Evolutionary conservation across 2,797 vertebrate species (phyloP), one percentile per base, ranked within the genome.

Genomic region (Myotis myotis): DNA sequence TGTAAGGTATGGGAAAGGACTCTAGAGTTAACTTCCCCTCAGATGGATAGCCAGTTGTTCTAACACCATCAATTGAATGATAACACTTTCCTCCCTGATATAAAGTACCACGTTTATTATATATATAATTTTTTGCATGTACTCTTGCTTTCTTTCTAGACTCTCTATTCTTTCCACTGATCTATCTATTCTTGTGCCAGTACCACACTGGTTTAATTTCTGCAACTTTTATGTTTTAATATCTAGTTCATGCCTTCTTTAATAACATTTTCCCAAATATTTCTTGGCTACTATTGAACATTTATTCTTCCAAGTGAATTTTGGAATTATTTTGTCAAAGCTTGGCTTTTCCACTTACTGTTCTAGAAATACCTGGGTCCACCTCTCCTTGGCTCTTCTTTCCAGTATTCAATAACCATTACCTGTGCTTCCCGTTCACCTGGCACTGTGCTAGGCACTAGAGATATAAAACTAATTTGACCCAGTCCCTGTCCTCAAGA

Each of bases 251-350:
- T 53, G 78, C 85, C 10, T n/a, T 84, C 74, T 84, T 79, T 20
- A 70, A 8, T 53, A 86, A 89, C 22, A 62, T 53, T 83, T 82
- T 47, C 44, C 57, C 74, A 89, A 79, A 53, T 70, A 87, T 38
- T 82, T 92, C 49, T 71, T 80, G 53, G 88, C 72, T 74, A 30
- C 36, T 75, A 19, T 41, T 89, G 25, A 83, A 66, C 20, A 80
- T 47, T 87, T 57, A 6, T 92, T 74, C 57, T 75, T 88, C 22
- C n/a, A 81, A 70, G 49, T 76, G 44, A 91, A 64, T 83, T 84
- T 89, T 72, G 81, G 68, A 89, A 93, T 62, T 49, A 44, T 93
- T 92, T 92, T 93, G 57, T 66, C 41, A 83, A 79, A 92, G 20
- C 16, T n/a, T 57, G 4, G 28, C 53, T 86, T 81, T 85, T 88